These are phyloP conservation scores for Danaus melanippus DNA, from an alignment of 1,140 invertebrate species.

Conservation along the genomic window DNA sequence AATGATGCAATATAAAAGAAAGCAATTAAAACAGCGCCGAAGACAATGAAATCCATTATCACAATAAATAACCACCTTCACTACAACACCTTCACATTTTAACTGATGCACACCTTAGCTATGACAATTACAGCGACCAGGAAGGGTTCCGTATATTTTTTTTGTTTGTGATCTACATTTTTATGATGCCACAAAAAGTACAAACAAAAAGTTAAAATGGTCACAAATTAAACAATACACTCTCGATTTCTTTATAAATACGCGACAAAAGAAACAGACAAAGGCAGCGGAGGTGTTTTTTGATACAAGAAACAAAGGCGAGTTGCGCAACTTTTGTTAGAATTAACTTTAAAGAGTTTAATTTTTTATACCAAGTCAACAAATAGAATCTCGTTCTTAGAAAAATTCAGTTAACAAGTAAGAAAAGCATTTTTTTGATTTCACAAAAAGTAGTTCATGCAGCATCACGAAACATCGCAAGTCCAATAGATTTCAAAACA, in stretches of 20 bases:
- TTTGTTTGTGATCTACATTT: constrained; percentile 68
- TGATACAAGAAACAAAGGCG: constrained; percentile 52
- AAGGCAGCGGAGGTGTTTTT: constrained; percentile 60
- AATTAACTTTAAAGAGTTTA: constrained; percentile 25
- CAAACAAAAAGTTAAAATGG: constrained; percentile 48
- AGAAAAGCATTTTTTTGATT: background rate
- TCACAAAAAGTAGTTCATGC: too few species aligned
- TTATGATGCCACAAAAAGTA: constrained; percentile 56
- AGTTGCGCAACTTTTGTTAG: constrained; percentile 47
- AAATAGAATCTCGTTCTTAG: constrained; percentile 2
- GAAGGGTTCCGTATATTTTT: constrained; percentile 52
- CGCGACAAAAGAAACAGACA: constrained; percentile 31
- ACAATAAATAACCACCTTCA: constrained; percentile 62
- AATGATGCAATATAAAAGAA: constrained; percentile 60
- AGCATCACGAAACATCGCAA: too few species aligned
- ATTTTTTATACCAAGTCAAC: constrained; percentile 22
- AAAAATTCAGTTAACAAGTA: constrained; percentile 1
- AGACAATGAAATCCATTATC: constrained; percentile 60
- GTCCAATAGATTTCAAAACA: constrained; percentile 11
- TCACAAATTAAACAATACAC: constrained; percentile 53
- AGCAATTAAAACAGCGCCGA: constrained; percentile 47
- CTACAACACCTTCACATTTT: constrained; percentile 65
- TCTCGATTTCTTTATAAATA: constrained; percentile 70
- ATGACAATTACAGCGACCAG: constrained; percentile 48
- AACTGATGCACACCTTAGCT: constrained; percentile 45